phyloP scores from a whole-genome alignment of 2,888 invertebrate species.

The Notodonta dromedarius region DNA sequence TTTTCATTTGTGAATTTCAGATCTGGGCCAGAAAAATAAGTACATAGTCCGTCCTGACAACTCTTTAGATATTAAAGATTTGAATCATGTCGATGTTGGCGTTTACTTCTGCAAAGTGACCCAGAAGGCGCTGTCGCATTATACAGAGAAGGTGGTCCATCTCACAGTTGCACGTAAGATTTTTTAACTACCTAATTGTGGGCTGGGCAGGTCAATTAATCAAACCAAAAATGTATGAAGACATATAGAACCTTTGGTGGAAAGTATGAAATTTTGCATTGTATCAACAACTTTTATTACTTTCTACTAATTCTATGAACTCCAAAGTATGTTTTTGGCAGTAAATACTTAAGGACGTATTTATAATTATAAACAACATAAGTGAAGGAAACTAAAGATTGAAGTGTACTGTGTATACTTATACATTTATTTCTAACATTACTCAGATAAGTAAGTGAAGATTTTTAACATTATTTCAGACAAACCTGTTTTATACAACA shows the following conservation, averaged over 20 bases:
- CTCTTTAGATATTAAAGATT: slow-evolving; percentile 64
- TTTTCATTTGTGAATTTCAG: slow-evolving; percentile 14
- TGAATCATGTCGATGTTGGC: slow-evolving; percentile 68
- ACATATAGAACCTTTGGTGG: too few species aligned
- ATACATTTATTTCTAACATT: too few species aligned
- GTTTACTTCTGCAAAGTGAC: slow-evolving; percentile 72
- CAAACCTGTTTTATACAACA: slow-evolving; percentile 65
- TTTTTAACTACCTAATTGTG: not conserved
- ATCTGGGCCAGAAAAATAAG: slow-evolving; percentile 57
- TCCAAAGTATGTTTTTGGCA: too few species aligned
- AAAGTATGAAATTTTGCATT: too few species aligned
- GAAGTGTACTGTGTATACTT: too few species aligned
- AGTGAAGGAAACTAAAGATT: too few species aligned
- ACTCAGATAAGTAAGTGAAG: too few species aligned
- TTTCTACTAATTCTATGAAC: too few species aligned
- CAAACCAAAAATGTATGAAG: too few species aligned
- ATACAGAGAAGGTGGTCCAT: slow-evolving; percentile 63
- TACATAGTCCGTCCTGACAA: slow-evolving; percentile 56
- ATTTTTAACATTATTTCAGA: slow-evolving; percentile 54
- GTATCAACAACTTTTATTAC: too few species aligned
- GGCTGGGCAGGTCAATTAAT: not conserved
- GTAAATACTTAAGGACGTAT: too few species aligned
- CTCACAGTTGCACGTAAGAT: slow-evolving; percentile 68
- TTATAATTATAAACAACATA: too few species aligned
- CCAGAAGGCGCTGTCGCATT: slow-evolving; percentile 68